Percentiles rank a stretch among this genome's conserved stretches.
Conservation (phyloP, 2,888 invertebrate genomes). For the Alitta virens region DNA sequence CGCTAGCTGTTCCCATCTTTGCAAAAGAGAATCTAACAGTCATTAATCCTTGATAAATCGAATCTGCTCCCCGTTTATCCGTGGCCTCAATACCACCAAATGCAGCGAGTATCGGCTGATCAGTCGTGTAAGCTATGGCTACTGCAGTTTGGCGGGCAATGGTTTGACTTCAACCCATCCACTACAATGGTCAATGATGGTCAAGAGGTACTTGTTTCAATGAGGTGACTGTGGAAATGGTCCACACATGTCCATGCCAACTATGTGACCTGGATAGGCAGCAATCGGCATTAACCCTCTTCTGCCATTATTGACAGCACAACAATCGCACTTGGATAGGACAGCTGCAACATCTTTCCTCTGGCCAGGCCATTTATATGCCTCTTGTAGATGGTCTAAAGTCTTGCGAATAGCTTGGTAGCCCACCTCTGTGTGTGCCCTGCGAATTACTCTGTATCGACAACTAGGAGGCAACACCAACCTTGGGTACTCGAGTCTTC, state of each 20-base stretch:
- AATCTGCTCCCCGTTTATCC: too few species aligned
- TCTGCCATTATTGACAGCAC: not conserved
- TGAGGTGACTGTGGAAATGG: not conserved
- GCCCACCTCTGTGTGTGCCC: constrained; percentile 2
- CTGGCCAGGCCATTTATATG: constrained; percentile 10
- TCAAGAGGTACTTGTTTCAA: constrained; percentile 1
- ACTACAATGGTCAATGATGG: constrained; percentile 6
- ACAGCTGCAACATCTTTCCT: not conserved
- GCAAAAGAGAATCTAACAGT: too few species aligned
- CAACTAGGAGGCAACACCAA: not conserved
- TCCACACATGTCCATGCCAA: constrained; percentile 11
- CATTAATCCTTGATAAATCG: too few species aligned
- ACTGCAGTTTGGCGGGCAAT: constrained; percentile 2
- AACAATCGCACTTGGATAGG: not conserved
- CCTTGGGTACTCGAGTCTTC: not conserved
- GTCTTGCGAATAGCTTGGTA: constrained; percentile 3
- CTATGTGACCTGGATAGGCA: not conserved
- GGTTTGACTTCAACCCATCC: constrained; percentile 13
- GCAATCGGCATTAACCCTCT: constrained; percentile 6
- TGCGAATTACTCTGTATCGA: not conserved
- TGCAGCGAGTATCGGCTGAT: too few species aligned
- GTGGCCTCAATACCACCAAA: too few species aligned
- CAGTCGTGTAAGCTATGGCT: too few species aligned
- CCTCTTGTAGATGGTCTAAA: not conserved
- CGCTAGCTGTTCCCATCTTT: too few species aligned